Evolutionary conservation across 2,797 vertebrate species (phyloP).

Genomic region (Hydrocynus forskahlii): DNA sequence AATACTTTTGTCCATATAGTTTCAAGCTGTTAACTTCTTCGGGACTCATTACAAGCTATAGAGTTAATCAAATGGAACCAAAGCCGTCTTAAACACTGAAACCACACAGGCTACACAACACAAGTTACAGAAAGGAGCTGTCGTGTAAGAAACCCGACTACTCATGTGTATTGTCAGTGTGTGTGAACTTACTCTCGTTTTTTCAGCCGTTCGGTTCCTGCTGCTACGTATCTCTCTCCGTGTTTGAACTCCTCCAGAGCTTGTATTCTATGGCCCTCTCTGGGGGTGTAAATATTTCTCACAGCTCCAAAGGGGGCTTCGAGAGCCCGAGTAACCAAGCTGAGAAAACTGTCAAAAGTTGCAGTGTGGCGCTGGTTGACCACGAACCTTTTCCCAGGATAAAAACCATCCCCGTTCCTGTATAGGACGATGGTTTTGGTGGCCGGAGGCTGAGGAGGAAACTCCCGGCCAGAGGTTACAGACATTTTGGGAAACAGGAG

Average conservation of each 20-base stretch:
- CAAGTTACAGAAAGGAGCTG: too few relatives aligned
- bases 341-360: conserved; percentile 78
- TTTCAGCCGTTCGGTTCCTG: conserved; percentile 77
- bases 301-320: conserved; percentile 75
- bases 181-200: conserved; percentile 76
- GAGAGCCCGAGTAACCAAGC: conserved; percentile 66
- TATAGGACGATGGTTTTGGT: conserved; percentile 76
- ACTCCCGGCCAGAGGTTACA: not conserved
- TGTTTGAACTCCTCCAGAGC: conserved; percentile 69
- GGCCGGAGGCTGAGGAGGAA: conserved; percentile 46
- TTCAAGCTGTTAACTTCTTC: too few relatives aligned
- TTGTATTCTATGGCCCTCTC: conserved; percentile 66
- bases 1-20: too few relatives aligned
- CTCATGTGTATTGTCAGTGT: too few relatives aligned
- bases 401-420: conserved; percentile 80
- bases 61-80: too few relatives aligned
- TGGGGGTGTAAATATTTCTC: conserved; percentile 75
- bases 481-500: conserved; percentile 17
- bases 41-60: too few relatives aligned
- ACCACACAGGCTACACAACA: too few relatives aligned
- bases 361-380: conserved; percentile 69
- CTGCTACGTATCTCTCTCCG: conserved; percentile 77
- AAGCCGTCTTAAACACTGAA: too few relatives aligned
- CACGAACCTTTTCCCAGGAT: conserved; percentile 72
- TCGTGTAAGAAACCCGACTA: too few relatives aligned